A percentile compares a stretch with the other conserved stretches of the same genome.
phyloP scores from a whole-genome alignment of 2,113 vertebrate genomes.

The crab-eating macaque (Macaca fascicularis) region T2T-MFA8v1.1 NC_088392.1:64925501-64926000 shows the following conservation, averaged over 20 bases:
- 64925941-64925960: not conserved
- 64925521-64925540: not conserved
- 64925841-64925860: not conserved
- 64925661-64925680: not conserved
- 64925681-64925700: not conserved
- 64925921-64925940: not conserved
- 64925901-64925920: not conserved
- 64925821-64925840: not conserved
- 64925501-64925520: not conserved
- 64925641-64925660: not conserved
- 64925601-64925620: not conserved
- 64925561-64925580: not conserved
- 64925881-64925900: not conserved
- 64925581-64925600: not conserved
- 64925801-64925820: not conserved
- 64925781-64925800: not conserved
- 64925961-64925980: not conserved
- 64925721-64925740: not conserved
- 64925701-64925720: not conserved
- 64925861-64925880: rapidly evolving
- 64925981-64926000: not conserved
- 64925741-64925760: not conserved
- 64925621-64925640: not conserved
- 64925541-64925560: not conserved
- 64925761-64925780: not conserved